phyloP scores from a whole-genome alignment of 2,888 invertebrate genomes.

The Leuctra nigra region DNA sequence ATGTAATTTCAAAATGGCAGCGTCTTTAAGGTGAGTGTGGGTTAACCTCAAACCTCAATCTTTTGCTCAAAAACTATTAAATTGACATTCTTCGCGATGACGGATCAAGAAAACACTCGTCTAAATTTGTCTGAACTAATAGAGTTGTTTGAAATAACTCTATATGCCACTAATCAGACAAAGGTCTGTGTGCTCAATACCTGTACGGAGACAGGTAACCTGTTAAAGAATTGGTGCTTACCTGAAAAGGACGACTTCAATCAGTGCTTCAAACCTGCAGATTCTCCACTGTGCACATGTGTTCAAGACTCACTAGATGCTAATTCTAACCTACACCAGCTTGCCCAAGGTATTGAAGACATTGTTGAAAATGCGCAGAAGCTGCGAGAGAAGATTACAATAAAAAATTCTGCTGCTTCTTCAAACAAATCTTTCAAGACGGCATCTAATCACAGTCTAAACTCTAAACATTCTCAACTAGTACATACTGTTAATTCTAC shows the following conservation, averaged over 20 bases:
- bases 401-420: neutral
- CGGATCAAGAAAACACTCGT: no score
- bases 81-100: no score
- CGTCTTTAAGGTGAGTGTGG: no score
- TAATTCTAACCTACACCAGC: neutral
- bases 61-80: no score
- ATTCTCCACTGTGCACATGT: neutral
- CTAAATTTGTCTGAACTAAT: conserved; percentile 3
- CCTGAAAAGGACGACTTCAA: neutral
- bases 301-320: neutral
- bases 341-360: conserved; percentile 8
- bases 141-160: neutral
- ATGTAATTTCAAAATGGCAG: no score
- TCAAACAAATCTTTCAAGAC: neutral
- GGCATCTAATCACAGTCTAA: neutral
- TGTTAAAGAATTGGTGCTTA: neutral
- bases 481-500: no score
- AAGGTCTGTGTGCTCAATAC: neutral
- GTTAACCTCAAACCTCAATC: no score
- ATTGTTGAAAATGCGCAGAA: conserved; percentile 13
- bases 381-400: neutral
- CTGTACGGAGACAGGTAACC: neutral
- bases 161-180: conserved; percentile 1
- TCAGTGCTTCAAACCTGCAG: no score
- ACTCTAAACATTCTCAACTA: neutral